Percentiles rank a stretch among this genome's conserved stretches.
Conservation (phyloP, 2,797 vertebrate genomes). For the Synanceia verrucosa region DNA sequence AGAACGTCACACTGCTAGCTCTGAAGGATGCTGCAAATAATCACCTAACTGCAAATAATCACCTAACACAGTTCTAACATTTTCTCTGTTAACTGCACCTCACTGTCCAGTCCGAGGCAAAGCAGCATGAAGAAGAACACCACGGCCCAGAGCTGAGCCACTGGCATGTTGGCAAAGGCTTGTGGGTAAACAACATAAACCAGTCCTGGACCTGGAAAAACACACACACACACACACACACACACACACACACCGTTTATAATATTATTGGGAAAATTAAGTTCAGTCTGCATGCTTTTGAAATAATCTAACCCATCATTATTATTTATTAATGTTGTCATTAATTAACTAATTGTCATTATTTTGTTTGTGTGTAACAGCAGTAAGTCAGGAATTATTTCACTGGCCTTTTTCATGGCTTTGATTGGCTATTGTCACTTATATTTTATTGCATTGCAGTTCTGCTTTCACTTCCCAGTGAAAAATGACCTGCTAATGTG, state of each 20-base stretch:
- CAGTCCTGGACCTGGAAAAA: conserved; percentile 81
- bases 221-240: conserved; percentile 12
- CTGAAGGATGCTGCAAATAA: background rate
- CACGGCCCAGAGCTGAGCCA: conserved; percentile 84
- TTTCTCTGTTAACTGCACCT: conserved; percentile 66
- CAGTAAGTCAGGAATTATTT: background rate
- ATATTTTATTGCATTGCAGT: background rate
- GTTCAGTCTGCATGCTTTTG: background rate
- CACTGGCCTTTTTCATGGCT: background rate
- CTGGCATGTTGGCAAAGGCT: conserved; percentile 83
- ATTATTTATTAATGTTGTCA: background rate
- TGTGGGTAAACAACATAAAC: conserved; percentile 86
- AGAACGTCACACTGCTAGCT: background rate
- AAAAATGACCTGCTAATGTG: background rate
- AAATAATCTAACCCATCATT: too few species aligned
- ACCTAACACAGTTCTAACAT: background rate
- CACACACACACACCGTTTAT: too few species aligned
- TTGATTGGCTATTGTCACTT: background rate
- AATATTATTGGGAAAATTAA: background rate
- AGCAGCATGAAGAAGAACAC: conserved; percentile 86
- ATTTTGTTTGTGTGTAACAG: background rate
- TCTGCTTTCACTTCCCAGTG: background rate
- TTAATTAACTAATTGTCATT: background rate
- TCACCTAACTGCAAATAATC: background rate
- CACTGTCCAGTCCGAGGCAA: conserved; percentile 84